A percentile compares a stretch with the other conserved stretches of the same genome.
Conservation (phyloP, 2,797 vertebrate species). For the Coracias cyanogaster region DNA sequence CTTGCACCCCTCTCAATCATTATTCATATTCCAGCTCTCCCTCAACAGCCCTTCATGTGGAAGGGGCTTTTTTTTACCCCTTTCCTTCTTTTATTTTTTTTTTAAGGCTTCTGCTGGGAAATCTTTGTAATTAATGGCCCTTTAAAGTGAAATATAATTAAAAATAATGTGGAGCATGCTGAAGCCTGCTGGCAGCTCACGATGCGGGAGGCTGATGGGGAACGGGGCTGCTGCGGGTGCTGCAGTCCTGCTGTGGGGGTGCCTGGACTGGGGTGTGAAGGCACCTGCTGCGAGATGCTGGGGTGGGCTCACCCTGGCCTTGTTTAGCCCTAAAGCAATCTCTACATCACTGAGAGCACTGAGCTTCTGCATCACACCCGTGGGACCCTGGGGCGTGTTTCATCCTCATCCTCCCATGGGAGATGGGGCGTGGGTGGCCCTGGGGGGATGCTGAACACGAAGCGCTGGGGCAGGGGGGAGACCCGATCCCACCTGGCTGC, state of each 20-base stretch:
- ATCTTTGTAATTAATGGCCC: slow-evolving; percentile 58
- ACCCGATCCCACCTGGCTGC: rapidly evolving
- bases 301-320: neutral
- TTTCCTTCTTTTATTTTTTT: neutral
- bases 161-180: neutral
- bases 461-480: neutral
- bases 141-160: slow-evolving; percentile 66
- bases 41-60: neutral
- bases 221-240: neutral
- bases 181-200: neutral
- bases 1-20: neutral
- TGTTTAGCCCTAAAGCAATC: neutral
- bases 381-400: rapidly evolving
- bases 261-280: rapidly evolving
- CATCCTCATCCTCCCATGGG: rapidly evolving
- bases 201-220: neutral
- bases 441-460: rapidly evolving
- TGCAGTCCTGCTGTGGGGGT: neutral
- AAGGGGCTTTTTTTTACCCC: neutral
- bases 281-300: rapidly evolving
- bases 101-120: slow-evolving; percentile 15
- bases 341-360: neutral
- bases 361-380: rapidly evolving
- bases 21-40: neutral
- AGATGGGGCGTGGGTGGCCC: rapidly evolving